Evolutionary conservation across 2,888 invertebrate species (phyloP).

Genomic region (Diploptera punctata): DNA sequence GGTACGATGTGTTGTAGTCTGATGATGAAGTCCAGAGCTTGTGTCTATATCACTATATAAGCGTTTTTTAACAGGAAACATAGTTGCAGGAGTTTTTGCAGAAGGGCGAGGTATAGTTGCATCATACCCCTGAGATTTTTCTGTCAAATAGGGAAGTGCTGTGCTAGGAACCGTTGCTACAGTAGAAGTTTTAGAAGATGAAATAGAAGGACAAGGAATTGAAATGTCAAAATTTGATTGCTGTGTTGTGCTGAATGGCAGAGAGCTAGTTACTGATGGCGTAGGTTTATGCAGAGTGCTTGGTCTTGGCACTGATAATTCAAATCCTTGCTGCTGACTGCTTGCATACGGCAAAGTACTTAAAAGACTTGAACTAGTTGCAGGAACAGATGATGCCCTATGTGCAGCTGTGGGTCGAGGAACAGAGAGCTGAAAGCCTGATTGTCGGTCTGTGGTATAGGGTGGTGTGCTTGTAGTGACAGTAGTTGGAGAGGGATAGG

Average conservation of each 20-base stretch:
- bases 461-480: slow-evolving; percentile 1
- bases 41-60: slow-evolving; percentile 60
- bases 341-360: background rate
- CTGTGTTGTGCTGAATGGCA: background rate
- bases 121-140: background rate
- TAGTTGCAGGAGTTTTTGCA: slow-evolving; percentile 51
- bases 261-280: background rate
- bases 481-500: slow-evolving; percentile 3
- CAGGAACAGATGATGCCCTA: background rate
- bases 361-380: slow-evolving; percentile 9
- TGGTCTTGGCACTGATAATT: slow-evolving; percentile 19
- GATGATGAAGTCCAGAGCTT: background rate
- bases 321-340: slow-evolving; percentile 5
- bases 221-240: background rate
- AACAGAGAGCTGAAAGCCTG: background rate
- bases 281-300: slow-evolving; percentile 2
- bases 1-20: background rate
- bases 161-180: background rate
- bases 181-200: background rate
- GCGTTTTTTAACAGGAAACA: slow-evolving; percentile 70
- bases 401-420: background rate
- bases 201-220: background rate
- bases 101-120: background rate
- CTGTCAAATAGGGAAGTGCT: background rate
- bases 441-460: background rate